Base-by-base conservation (phyloP, 2,888 invertebrate genomes). In the Polyploca ridens region DNA sequence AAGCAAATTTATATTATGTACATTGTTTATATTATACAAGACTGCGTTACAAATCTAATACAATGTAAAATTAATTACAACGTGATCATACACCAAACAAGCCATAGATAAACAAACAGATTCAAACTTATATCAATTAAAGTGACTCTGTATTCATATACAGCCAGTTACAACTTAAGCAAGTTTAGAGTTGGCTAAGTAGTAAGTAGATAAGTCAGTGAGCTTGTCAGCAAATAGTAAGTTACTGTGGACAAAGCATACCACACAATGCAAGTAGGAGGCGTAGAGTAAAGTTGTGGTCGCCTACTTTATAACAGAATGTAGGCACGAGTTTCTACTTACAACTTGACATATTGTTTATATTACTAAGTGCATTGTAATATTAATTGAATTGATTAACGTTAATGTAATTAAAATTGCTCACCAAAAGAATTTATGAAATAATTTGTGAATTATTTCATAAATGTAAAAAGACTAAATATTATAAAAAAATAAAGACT, bases 201-300 rank as follows among this genome's bases (percentile, higher is more conserved):
- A 67, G 58, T 72, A 74, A 74, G 74, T 72, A 72, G 73, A 74
- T 74, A 74, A 74, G 74, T 74, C 73, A 74, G 70, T 68, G 73
- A 74, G 74, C 73, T 65, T 72, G 73, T 72, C 65, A 64, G 72
- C 74, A 70, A 72, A 69, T 63, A 63, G 69, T 66, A 73, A 73
- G 69, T 74, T 66, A 71, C 73, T 63, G 63, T 64, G 64, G 66
- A 38, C 62, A 57, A 66, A 69, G 62, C 63, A 38, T 62, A 62
- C 72, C 70, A 70, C 70, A 74, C 72, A 73, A 74, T 70, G 54
- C 72, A 72, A 66, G 66, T 64, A 69, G 70, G 66, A 70, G 70
- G 65, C 61, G 63, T 44, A 33, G 64, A 71, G 60, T 69, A 70
- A 58, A 58, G 33, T 6, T 64, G 61, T 61, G 61, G 61, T 61